A percentile compares a stretch with the other conserved stretches of the same genome.
Conservation (phyloP, 1,140 invertebrate genomes). For the Drosophila jambulina region DNA sequence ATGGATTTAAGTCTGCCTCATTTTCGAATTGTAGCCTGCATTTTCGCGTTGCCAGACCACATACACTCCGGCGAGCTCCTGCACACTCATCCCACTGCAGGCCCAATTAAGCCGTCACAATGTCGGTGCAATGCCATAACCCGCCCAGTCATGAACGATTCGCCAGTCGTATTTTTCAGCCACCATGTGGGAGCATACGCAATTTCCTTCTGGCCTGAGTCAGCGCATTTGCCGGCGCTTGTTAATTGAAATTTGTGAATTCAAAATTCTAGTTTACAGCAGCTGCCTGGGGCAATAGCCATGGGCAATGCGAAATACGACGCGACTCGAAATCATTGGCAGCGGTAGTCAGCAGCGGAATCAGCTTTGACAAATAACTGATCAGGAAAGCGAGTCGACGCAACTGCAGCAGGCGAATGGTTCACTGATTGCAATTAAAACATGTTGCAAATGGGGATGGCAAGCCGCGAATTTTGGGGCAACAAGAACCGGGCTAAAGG, state of each 20-base stretch:
- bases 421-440: constrained; percentile 45
- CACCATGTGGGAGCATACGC: constrained; percentile 21
- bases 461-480: neutral
- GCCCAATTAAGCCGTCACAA: constrained; percentile 54
- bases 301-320: constrained; percentile 24
- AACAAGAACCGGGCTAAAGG: neutral
- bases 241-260: constrained; percentile 79
- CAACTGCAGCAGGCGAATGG: constrained; percentile 15
- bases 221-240: constrained; percentile 60
- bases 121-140: constrained; percentile 26
- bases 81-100: constrained; percentile 20
- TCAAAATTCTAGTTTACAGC: constrained; percentile 73
- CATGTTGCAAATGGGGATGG: constrained; percentile 11
- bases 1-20: neutral
- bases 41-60: constrained; percentile 50
- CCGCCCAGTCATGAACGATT: constrained; percentile 40
- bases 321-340: constrained; percentile 13
- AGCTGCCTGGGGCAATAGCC: constrained; percentile 57
- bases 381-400: constrained; percentile 43
- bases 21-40: constrained; percentile 56
- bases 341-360: constrained; percentile 4
- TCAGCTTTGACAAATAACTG: constrained; percentile 59
- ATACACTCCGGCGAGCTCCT: neutral
- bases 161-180: constrained; percentile 40
- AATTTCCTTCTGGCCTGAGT: constrained; percentile 46